These are phyloP conservation scores for Hymenochirus boettgeri DNA, from an alignment of 2,113 vertebrate genomes.

Conservation along the genomic window DNA sequence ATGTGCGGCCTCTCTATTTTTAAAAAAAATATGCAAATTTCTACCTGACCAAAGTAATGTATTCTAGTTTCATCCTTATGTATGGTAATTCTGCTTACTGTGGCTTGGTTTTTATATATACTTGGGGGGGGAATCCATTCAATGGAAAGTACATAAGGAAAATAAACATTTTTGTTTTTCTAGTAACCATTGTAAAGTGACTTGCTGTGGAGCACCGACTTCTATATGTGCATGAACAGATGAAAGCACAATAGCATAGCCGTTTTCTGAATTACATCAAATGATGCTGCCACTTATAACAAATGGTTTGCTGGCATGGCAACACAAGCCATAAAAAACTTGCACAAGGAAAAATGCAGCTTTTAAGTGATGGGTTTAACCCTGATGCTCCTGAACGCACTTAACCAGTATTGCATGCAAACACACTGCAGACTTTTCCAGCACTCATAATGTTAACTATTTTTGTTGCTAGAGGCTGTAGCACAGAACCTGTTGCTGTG, in stretches of 20 bases:
- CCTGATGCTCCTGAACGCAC: neutral
- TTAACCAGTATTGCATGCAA: neutral
- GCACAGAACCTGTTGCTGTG: constrained; percentile 46
- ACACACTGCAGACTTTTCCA: neutral
- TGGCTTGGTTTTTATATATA: too few species aligned
- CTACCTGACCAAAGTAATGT: too few species aligned
- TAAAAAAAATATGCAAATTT: too few species aligned
- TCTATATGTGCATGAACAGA: constrained; percentile 2
- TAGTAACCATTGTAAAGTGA: neutral
- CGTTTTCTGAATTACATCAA: constrained; percentile 37
- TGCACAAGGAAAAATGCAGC: constrained; percentile 28
- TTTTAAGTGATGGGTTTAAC: constrained; percentile 16
- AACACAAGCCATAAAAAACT: constrained; percentile 26
- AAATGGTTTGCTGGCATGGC: constrained; percentile 41
- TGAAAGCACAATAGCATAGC: constrained; percentile 18
- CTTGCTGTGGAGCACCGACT: neutral
- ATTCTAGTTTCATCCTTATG: too few species aligned
- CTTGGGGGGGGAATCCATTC: too few species aligned
- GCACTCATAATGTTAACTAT: neutral
- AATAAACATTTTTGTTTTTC: too few species aligned
- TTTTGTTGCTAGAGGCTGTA: constrained; percentile 38
- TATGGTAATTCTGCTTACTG: too few species aligned
- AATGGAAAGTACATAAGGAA: too few species aligned
- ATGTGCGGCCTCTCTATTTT: too few species aligned
- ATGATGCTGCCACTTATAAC: constrained; percentile 29